Evolutionary conservation across 1,140 invertebrate genomes (phyloP), one percentile per base, ranked within the genome.

Genomic region (Lerema accius): DNA sequence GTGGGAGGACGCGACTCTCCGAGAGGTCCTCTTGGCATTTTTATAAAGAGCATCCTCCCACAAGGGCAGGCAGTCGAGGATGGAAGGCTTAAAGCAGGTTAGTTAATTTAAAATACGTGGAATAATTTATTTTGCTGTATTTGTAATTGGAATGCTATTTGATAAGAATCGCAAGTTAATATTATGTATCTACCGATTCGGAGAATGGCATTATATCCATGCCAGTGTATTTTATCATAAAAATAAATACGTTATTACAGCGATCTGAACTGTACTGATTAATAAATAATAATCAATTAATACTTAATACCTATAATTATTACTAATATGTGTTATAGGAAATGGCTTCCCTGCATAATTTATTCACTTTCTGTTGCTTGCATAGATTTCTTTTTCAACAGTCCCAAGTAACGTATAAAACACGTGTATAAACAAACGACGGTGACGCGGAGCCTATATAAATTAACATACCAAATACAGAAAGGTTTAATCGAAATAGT

Each of bases 1-100:
- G 97, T 98, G 0, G 97, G 97, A 5, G 97, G 97, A 26, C 92
- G 93, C 51, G 97, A 98, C 83, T 97, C 96, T 14, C 96, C 97
- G 0, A 95, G 96, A 89, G 97, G 97, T 62, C 95, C 94, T 67
- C 95, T 98, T 82, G 96, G 94, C 72, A 98, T 98, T 76, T 98
- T 97, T 86, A 96, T 98, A 17, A 97, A 98, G 87, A 96, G 96
- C 53, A 96, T 98, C 61, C 94, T 98, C 76, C 94, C 96, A 7
- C 93, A 94, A 77, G 97, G 97, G 13, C 95, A 98, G 84, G 96
- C 97, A 56, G 94, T 96, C 39, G 96, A 97, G 80, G 95, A 95
- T 90, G 96, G 96, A 40, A 93, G 93, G 87, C 91, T 98, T 60
- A 94, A 94, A 91, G 96, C 96, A 70, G 83, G 87, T 89, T 73